phyloP scores from a whole-genome alignment of 2,888 invertebrate species.

The Desoria tigrina region DNA sequence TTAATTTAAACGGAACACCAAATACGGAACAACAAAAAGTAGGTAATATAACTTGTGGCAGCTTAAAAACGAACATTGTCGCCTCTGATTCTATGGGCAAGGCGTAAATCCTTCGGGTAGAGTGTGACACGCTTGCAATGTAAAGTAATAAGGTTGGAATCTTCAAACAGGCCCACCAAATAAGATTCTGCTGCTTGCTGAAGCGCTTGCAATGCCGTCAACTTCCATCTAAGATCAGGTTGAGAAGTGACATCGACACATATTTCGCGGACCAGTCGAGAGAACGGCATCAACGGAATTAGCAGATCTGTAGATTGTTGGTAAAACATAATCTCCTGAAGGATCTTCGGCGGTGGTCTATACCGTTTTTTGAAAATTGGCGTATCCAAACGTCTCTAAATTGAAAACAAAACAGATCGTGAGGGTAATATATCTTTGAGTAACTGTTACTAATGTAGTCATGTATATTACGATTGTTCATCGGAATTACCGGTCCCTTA shows the following conservation, averaged over 20 bases:
- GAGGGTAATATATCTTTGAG: no score
- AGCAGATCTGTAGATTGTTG: constrained; percentile 1
- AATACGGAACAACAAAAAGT: no score
- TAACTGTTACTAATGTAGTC: no score
- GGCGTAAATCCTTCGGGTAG: constrained; percentile 10
- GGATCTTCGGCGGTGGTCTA: not conserved
- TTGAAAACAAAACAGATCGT: no score
- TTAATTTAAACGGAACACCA: no score
- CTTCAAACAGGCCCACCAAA: constrained; percentile 31
- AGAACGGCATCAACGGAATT: constrained; percentile 15
- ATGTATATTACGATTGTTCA: no score
- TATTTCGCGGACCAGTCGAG: constrained; percentile 13
- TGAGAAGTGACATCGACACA: not conserved
- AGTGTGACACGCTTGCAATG: constrained; percentile 29
- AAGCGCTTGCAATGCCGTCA: constrained; percentile 15
- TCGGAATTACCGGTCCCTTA: no score
- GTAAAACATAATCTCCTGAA: not conserved
- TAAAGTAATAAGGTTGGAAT: constrained; percentile 22
- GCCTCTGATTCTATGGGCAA: not conserved
- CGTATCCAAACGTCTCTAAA: not conserved
- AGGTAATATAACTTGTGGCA: no score
- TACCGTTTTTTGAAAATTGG: constrained; percentile 8
- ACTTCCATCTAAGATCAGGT: not conserved
- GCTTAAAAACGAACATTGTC: not conserved
- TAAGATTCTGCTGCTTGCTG: constrained; percentile 29